A percentile compares a stretch with the other conserved stretches of the same genome.
phyloP scores from a whole-genome alignment of 2,113 vertebrate genomes.

The Gorilla gorilla region DNA sequence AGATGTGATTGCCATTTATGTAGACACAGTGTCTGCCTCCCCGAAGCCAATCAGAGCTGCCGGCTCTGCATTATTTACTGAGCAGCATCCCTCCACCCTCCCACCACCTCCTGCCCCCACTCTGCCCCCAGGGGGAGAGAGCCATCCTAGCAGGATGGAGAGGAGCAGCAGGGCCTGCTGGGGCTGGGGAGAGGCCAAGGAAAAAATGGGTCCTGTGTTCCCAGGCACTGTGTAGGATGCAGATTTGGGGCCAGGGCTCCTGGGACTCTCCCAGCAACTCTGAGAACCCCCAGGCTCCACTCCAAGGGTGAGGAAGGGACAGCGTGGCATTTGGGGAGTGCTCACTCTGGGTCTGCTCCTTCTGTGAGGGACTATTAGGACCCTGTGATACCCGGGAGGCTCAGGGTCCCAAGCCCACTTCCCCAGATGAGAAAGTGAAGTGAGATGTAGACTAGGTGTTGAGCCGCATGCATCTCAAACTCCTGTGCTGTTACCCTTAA shows the following conservation, averaged over 20 bases:
- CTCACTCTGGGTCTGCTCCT: too few species aligned
- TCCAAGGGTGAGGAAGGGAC: background rate
- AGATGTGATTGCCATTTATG: constrained; percentile 80
- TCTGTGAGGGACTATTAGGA: accelerated
- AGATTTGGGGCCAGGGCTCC: background rate
- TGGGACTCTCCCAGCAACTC: background rate
- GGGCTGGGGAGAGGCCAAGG: background rate
- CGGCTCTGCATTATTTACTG: constrained; percentile 72
- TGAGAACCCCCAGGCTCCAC: background rate
- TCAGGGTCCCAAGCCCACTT: accelerated
- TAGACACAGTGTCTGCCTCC: constrained; percentile 78
- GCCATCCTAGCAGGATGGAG: accelerated
- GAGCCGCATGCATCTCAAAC: background rate
- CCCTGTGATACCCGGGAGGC: background rate
- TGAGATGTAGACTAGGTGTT: too few species aligned
- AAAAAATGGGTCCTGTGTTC: background rate
- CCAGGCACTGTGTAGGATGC: background rate
- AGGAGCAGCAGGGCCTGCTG: background rate
- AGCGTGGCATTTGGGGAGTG: accelerated
- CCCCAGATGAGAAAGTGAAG: background rate
- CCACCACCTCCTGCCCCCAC: background rate
- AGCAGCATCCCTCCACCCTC: constrained; percentile 67
- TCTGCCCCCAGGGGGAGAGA: background rate
- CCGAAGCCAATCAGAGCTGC: constrained; percentile 85
- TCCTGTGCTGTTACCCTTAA: background rate